Evolutionary conservation across 2,888 invertebrate species (phyloP), one percentile per base, ranked within the genome.

Genomic region (Tanypteryx hageni): DNA sequence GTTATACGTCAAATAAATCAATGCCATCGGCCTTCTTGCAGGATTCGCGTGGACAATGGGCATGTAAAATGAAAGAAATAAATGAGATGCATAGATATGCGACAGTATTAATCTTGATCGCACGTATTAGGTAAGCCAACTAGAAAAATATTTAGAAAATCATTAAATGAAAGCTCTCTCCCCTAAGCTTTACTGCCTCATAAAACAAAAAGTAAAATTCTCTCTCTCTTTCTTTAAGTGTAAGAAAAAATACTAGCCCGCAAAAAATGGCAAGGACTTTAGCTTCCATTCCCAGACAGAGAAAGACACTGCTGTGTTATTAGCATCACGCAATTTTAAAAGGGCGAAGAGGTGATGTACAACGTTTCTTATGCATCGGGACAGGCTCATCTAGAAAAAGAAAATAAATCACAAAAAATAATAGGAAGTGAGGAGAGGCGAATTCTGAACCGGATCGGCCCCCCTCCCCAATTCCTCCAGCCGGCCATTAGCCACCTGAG

Each of bases 401-500:
- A 76, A 76, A 76, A 76, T 76, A 10, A n/a, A 27, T 13, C 76
- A 27, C 76, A 76, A 76, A 76, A 27, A 76, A 57, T 27, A 16
- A 83, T 56, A 18, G 27, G 44, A 68, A n/a, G 0, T 16, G 64
- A 44, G n/a, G 11, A 31, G 89, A 27, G 64, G 56, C 31, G 59
- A 44, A 89, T 89, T 44, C 18, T 16, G 44, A 58, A 64, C 64
- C 89, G 44, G 7, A 22, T 86, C 31, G 16, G 14, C 31, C 31
- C 16, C n/a, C 64, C 64, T 16, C 64, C 18, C 18, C n/a, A 27
- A 27, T 5, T 44, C 5, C 44, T 44, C 11, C 56, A 56, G 83
- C 83, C 18, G 83, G 68, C n/a, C 44, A 31, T 89, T 64, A 89
- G 89, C 89, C 89, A 44, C n/a, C 27, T 89, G 68, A 61, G 59